Evolutionary conservation across 1,140 invertebrate genomes (phyloP).

Genomic region (Matsumurasca onukii): DNA sequence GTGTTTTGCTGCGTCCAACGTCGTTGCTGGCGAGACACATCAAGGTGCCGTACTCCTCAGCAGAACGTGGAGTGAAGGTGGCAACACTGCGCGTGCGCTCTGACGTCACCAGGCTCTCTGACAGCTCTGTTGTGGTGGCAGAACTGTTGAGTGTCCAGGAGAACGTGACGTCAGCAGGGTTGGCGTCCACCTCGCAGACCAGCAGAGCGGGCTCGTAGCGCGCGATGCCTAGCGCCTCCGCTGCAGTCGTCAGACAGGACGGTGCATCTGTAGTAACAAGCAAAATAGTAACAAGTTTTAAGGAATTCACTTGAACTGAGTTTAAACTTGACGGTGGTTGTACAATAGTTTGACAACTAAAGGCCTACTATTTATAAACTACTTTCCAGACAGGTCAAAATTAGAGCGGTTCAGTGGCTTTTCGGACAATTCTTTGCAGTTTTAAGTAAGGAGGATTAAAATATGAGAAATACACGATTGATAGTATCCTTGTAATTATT

Average conservation of each 20-base stretch:
- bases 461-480: too few relatives aligned
- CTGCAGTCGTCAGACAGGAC: constrained; percentile 64
- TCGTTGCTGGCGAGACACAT: constrained; percentile 69
- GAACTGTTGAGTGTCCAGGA: constrained; percentile 77
- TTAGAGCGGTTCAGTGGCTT: too few relatives aligned
- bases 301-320: too few relatives aligned
- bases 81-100: constrained; percentile 62
- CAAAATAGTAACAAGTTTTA: too few relatives aligned
- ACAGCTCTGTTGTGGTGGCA: constrained; percentile 59
- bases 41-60: constrained; percentile 68
- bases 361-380: too few relatives aligned
- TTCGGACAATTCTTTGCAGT: too few relatives aligned
- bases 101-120: constrained; percentile 28
- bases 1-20: constrained; percentile 62
- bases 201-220: constrained; percentile 74
- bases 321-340: too few relatives aligned
- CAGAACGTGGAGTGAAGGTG: constrained; percentile 67
- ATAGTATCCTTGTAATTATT: too few relatives aligned
- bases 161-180: constrained; percentile 69
- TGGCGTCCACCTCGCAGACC: constrained; percentile 80
- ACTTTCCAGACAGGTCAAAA: too few relatives aligned
- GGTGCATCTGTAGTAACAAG: constrained; percentile 73
- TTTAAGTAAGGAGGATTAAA: too few relatives aligned
- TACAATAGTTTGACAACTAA: too few relatives aligned
- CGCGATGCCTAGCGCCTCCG: constrained; percentile 72